Evolutionary conservation across 2,888 invertebrate genomes (phyloP), one percentile per base, ranked within the genome.

Genomic region (Fragum whitleyi): DNA sequence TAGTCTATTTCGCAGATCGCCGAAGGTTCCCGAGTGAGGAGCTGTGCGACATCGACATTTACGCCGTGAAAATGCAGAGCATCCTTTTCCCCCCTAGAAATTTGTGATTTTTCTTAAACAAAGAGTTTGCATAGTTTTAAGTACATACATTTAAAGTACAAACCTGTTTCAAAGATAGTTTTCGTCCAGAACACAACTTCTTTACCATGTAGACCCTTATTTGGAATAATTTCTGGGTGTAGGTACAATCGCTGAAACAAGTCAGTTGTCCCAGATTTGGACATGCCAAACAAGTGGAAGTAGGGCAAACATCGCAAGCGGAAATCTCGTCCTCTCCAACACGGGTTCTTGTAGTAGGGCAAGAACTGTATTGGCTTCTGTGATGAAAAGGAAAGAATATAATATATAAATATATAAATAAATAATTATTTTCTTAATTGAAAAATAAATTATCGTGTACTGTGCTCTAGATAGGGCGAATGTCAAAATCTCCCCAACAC

Each of bases 201-300:
- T 42, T 80, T 80, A 7, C 73, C 76, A 2, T 62, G 47, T 2
- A 80, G 73, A 0, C 80, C 80, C 39, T 67, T 77, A 51, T 80
- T 80, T 9, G 76, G 73, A 1, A 80, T 42, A n/a, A 80, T 80
- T 16, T 62, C 70, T 21, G 80, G 76, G 36, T 80, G 75, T 14
- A 76, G 26, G 29, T 51, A 29, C 6, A 80, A 23, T 0, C 80
- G 71, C 29, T 72, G 67, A 55, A 80, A 80, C 29, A 84, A 73
- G 61, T 84, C 84, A 7, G 84, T 79, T 11, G 84, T 84, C 5
- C 81, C 84, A 36, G 79, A 79, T 57, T 84, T 84, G 36, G 81
- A 84, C 14, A 81, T 77, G n/a, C 84, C 84, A 36, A 84, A 75
- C 53, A 84, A 59, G 19, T 84, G 84, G 57, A 84, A 84, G 57